phyloP scores from a whole-genome alignment of 1,140 invertebrate genomes.

The Sitophilus oryzae region DNA sequence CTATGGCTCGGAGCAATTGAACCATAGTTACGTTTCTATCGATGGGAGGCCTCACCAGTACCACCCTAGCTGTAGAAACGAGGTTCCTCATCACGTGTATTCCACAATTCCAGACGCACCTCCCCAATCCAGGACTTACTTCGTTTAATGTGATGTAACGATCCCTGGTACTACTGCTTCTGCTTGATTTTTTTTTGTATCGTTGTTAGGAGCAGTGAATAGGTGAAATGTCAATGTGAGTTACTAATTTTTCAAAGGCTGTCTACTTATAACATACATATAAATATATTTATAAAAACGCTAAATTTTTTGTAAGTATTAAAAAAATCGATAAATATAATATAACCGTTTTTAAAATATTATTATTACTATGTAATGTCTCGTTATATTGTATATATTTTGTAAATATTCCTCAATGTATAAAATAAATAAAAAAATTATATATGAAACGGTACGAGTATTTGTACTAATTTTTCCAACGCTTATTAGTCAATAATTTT shows the following conservation, averaged over 20 bases:
- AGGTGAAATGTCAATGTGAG: conserved; percentile 14
- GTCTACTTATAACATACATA: conserved; percentile 18
- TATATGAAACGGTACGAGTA: not conserved
- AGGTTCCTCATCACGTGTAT: conserved; percentile 41
- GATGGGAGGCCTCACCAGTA: conserved; percentile 42
- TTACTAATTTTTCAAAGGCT: conserved; percentile 25
- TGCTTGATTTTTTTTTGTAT: conserved; percentile 9
- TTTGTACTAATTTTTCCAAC: conserved; percentile 31
- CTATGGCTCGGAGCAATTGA: conserved; percentile 43
- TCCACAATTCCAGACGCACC: conserved; percentile 42
- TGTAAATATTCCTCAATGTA: conserved; percentile 29
- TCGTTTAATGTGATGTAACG: conserved; percentile 34
- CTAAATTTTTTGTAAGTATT: conserved; percentile 9
- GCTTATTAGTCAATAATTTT: conserved; percentile 44
- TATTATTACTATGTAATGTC: conserved; percentile 31
- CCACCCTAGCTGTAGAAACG: conserved; percentile 31
- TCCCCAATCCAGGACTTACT: conserved; percentile 43
- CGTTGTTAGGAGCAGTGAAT: not conserved
- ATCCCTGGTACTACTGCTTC: no score
- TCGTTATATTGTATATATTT: conserved; percentile 31
- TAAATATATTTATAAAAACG: not conserved
- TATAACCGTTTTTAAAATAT: conserved; percentile 5
- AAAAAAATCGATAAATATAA: conserved; percentile 7
- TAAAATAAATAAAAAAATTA: not conserved
- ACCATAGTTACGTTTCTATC: conserved; percentile 44